Evolutionary conservation across 2,888 invertebrate genomes (phyloP).

Genomic region (Andrena chrysosceles): DNA sequence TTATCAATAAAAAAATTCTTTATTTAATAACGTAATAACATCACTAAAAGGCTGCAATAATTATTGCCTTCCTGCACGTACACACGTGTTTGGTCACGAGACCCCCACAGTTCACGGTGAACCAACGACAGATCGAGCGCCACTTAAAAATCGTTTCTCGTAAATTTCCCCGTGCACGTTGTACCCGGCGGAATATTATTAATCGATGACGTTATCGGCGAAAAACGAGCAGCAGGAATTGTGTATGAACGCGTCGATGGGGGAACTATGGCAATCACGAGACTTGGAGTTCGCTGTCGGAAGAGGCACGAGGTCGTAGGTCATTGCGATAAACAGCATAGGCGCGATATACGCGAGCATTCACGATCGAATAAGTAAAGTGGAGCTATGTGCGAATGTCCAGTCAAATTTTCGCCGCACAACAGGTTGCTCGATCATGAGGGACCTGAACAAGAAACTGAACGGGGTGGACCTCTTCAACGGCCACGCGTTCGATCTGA

Average conservation of each 20-base stretch:
- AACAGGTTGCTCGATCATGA: slow-evolving; percentile 21
- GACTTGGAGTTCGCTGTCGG: slow-evolving; percentile 27
- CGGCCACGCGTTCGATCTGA: slow-evolving; percentile 9
- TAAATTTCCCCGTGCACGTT: background rate
- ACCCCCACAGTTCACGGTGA: background rate
- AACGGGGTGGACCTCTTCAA: slow-evolving; percentile 1
- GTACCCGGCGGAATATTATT: slow-evolving; percentile 26
- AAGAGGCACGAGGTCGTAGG: slow-evolving; percentile 44
- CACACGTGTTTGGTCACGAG: background rate
- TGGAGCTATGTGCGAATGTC: slow-evolving; percentile 5
- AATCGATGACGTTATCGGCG: background rate
- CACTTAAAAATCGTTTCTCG: background rate
- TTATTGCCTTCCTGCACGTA: background rate
- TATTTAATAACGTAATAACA: too few relatives aligned
- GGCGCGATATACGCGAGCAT: slow-evolving; percentile 4
- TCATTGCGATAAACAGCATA: slow-evolving; percentile 43
- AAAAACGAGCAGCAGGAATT: background rate
- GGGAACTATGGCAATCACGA: slow-evolving; percentile 46
- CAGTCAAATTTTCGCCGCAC: slow-evolving; percentile 38
- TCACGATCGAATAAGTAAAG: slow-evolving; percentile 42
- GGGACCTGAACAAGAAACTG: slow-evolving; percentile 49
- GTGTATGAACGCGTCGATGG: too few relatives aligned
- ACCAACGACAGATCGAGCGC: background rate
- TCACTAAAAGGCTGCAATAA: too few relatives aligned
- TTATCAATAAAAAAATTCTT: too few relatives aligned